These are phyloP conservation scores for Pomatorhinus ruficollis DNA, from an alignment of 2,113 vertebrate genomes.

Conservation along the genomic window DNA sequence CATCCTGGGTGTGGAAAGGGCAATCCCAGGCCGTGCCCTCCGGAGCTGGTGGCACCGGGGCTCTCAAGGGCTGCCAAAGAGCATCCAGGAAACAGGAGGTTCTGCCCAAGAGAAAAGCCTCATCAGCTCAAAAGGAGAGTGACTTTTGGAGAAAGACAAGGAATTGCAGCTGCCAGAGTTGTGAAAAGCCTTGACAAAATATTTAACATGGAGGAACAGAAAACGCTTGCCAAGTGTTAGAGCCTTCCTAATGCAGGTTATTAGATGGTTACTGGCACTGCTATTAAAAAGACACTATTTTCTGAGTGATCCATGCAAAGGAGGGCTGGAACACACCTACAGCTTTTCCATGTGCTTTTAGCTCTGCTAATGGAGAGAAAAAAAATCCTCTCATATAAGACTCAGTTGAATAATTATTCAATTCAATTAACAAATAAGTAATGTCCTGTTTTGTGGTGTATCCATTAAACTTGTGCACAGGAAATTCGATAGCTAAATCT, in stretches of 20 bases:
- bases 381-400: background rate
- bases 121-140: background rate
- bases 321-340: slow-evolving; percentile 26
- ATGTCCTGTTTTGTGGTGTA: background rate
- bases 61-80: background rate
- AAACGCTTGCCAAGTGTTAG: background rate
- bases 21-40: background rate
- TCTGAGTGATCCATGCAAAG: background rate
- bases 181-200: slow-evolving; percentile 58
- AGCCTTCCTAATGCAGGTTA: slow-evolving; percentile 12
- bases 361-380: background rate
- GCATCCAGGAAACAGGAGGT: background rate
- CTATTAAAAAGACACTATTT: background rate
- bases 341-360: background rate
- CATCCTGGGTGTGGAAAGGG: accelerated
- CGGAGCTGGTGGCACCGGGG: accelerated
- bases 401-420: slow-evolving; percentile 24
- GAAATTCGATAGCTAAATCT: background rate
- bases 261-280: slow-evolving; percentile 25
- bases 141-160: background rate
- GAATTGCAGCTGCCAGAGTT: background rate
- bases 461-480: background rate
- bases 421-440: slow-evolving; percentile 27
- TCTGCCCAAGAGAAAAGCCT: background rate
- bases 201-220: background rate